Evolutionary conservation across 2,888 invertebrate genomes (phyloP).

Genomic region (Limnephilus rhombicus): DNA sequence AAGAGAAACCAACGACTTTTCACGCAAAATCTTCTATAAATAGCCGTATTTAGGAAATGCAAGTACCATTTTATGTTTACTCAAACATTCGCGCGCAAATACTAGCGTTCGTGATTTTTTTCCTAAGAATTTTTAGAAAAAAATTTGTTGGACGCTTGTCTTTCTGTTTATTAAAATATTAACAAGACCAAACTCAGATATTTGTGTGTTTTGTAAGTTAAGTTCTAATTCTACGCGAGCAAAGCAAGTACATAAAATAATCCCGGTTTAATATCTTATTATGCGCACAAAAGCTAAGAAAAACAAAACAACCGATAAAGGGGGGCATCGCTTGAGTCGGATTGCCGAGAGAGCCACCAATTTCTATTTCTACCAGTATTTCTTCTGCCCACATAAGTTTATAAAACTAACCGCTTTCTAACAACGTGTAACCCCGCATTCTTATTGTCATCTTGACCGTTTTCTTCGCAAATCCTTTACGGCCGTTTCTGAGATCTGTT

Average conservation of each 20-base stretch:
- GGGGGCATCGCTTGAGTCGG: not conserved
- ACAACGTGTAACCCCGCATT: constrained; percentile 44
- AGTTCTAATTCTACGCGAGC: not conserved
- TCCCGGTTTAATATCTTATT: not conserved
- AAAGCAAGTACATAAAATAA: not conserved
- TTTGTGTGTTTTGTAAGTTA: not conserved
- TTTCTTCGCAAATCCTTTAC: constrained; percentile 39
- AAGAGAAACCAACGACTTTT: too few species aligned
- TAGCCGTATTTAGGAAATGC: too few species aligned
- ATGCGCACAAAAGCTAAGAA: not conserved
- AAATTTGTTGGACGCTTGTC: not conserved
- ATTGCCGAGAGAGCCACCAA: not conserved
- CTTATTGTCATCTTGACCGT: constrained; percentile 55
- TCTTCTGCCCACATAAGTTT: constrained; percentile 20
- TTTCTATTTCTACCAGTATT: not conserved
- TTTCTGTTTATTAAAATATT: not conserved
- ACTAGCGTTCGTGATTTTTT: not conserved
- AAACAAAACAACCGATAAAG: not conserved
- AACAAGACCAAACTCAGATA: not conserved
- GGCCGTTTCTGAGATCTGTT: constrained; percentile 49
- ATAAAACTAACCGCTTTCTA: constrained; percentile 43
- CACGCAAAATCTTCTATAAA: too few species aligned
- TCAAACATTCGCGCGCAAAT: too few species aligned
- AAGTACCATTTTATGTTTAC: too few species aligned
- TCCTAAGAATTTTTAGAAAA: too few species aligned